phyloP scores from a whole-genome alignment of 2,113 vertebrate species.

The Melanocharis versteri region DNA sequence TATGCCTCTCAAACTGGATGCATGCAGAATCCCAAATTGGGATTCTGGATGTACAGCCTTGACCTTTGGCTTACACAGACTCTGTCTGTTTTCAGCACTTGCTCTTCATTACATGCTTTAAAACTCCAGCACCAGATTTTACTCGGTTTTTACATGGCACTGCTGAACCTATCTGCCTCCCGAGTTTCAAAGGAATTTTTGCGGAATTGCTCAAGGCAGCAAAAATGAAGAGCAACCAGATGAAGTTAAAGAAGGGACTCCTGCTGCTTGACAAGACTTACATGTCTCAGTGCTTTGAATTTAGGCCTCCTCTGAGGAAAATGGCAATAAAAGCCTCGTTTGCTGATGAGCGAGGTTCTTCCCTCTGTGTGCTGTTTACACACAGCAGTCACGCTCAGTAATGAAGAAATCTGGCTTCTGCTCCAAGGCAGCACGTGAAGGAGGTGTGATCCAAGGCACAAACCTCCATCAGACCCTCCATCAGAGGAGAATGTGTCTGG shows the following conservation, averaged over 20 bases:
- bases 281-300: conserved; percentile 54
- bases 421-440: neutral
- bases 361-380: conserved; percentile 21
- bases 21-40: neutral
- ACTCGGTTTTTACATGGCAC: neutral
- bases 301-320: conserved; percentile 48
- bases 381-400: neutral
- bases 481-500: neutral
- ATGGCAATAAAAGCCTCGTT: conserved; percentile 23
- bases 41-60: neutral
- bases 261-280: conserved; percentile 64
- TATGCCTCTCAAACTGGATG: neutral
- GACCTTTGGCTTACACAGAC: conserved; percentile 14
- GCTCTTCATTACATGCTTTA: conserved; percentile 18
- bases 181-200: conserved; percentile 58
- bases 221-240: conserved; percentile 54
- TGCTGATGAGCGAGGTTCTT: conserved; percentile 11
- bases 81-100: conserved; percentile 1
- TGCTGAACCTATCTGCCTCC: conserved; percentile 36
- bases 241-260: conserved; percentile 46
- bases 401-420: neutral
- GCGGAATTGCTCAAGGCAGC: conserved; percentile 59
- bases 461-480: neutral
- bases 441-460: neutral
- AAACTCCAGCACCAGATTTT: conserved; percentile 35